A percentile compares a stretch with the other conserved stretches of the same genome.
Conservation (phyloP, 2,888 invertebrate genomes). For the Scaptomyza tumidula region DNA sequence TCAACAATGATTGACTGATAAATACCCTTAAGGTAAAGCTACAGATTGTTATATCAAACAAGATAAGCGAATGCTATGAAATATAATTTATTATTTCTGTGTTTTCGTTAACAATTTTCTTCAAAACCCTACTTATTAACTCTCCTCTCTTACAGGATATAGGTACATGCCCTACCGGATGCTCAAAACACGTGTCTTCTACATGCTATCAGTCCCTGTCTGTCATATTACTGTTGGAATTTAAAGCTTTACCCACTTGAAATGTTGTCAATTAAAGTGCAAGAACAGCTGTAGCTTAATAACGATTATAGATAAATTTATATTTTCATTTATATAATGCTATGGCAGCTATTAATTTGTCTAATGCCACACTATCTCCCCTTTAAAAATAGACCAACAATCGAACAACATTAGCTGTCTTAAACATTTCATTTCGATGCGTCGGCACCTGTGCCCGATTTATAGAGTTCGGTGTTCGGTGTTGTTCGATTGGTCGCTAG, state of each 20-base stretch:
- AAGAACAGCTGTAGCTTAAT: constrained; percentile 22
- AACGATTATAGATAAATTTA: constrained; percentile 43
- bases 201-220: constrained; percentile 10
- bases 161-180: neutral
- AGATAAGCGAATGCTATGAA: too few species aligned
- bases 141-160: constrained; percentile 5
- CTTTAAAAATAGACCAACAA: too few species aligned
- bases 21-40: neutral
- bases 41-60: too few species aligned
- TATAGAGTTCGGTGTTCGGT: constrained; percentile 37
- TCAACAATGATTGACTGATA: neutral
- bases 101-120: neutral
- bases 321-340: constrained; percentile 44
- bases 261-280: constrained; percentile 42
- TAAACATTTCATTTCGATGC: constrained; percentile 43
- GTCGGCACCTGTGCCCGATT: constrained; percentile 56
- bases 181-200: constrained; percentile 24
- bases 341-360: constrained; percentile 31
- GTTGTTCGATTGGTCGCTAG: constrained; percentile 31
- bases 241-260: constrained; percentile 29
- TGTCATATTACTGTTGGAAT: constrained; percentile 36
- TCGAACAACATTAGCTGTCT: constrained; percentile 14
- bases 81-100: too few species aligned
- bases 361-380: neutral
- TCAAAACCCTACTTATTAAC: neutral